Evolutionary conservation across 2,113 vertebrate genomes (phyloP).

Genomic region (Gadus macrocephalus): DNA sequence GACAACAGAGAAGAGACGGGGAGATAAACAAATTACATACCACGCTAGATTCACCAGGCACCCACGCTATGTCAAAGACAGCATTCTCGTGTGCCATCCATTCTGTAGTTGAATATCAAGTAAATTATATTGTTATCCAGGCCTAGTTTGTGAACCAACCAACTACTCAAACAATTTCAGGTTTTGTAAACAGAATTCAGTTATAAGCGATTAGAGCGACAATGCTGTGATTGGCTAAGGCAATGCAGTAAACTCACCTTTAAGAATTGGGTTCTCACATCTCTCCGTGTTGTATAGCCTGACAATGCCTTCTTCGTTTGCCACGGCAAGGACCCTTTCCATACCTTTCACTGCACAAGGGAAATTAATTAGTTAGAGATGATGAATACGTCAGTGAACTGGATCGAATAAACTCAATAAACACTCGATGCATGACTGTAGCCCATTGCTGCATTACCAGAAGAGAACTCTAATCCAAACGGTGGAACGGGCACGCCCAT

Average conservation of each 20-base stretch:
- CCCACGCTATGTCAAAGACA: slow-evolving; percentile 95
- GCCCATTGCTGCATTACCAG: slow-evolving; percentile 68
- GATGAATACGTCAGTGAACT: not conserved
- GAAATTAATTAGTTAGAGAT: not conserved
- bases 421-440: not conserved
- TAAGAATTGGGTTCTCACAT: slow-evolving; percentile 70
- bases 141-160: too few relatives aligned
- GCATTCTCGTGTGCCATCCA: slow-evolving; percentile 96
- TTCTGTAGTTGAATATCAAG: slow-evolving; percentile 66
- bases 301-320: slow-evolving; percentile 93
- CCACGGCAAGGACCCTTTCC: slow-evolving; percentile 80
- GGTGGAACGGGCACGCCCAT: slow-evolving; percentile 82
- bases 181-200: too few relatives aligned
- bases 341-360: slow-evolving; percentile 67
- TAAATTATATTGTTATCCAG: slow-evolving; percentile 13
- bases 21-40: slow-evolving; percentile 69
- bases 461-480: slow-evolving; percentile 87
- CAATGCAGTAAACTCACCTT: slow-evolving; percentile 70
- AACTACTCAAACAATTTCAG: too few relatives aligned
- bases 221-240: fast-evolving
- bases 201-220: too few relatives aligned
- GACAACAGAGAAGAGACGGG: not conserved
- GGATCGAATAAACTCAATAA: not conserved
- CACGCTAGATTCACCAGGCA: slow-evolving; percentile 85
- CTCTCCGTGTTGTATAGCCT: slow-evolving; percentile 85